Conservation (phyloP, 2,797 vertebrate species). For the Chaetodon trifasciatus region DNA sequence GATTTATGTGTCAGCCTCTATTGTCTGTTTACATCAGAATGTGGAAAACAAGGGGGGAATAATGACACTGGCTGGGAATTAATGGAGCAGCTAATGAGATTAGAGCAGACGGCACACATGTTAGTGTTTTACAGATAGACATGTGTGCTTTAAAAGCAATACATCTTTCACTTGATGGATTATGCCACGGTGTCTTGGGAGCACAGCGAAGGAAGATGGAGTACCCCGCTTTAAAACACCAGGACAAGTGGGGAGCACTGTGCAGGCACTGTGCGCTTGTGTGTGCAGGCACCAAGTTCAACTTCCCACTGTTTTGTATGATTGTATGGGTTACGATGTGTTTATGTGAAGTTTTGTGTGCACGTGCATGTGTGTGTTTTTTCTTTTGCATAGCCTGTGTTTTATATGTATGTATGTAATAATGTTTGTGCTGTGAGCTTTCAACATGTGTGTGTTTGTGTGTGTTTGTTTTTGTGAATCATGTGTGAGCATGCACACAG, state of each 20-base stretch:
- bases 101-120: conserved; percentile 78
- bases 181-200: conserved; percentile 58
- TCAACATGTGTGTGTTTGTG: background rate
- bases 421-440: background rate
- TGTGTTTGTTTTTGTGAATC: background rate
- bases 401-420: background rate
- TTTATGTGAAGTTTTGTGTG: background rate
- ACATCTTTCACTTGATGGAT: conserved; percentile 78
- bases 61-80: conserved; percentile 73
- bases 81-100: conserved; percentile 79
- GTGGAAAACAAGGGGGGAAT: conserved; percentile 63
- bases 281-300: background rate
- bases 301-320: background rate
- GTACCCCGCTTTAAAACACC: conserved; percentile 34
- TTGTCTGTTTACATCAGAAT: conserved; percentile 71
- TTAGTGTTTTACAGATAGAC: conserved; percentile 77
- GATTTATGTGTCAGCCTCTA: conserved; percentile 32
- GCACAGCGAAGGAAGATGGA: conserved; percentile 63
- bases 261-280: conserved; percentile 8
- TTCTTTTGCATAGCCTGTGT: background rate
- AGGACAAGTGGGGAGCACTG: conserved; percentile 40
- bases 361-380: background rate
- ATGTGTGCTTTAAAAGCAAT: conserved; percentile 78
- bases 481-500: background rate
- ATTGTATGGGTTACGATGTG: background rate